Evolutionary conservation across 2,888 invertebrate species (phyloP).

Genomic region (Lymantria dispar): DNA sequence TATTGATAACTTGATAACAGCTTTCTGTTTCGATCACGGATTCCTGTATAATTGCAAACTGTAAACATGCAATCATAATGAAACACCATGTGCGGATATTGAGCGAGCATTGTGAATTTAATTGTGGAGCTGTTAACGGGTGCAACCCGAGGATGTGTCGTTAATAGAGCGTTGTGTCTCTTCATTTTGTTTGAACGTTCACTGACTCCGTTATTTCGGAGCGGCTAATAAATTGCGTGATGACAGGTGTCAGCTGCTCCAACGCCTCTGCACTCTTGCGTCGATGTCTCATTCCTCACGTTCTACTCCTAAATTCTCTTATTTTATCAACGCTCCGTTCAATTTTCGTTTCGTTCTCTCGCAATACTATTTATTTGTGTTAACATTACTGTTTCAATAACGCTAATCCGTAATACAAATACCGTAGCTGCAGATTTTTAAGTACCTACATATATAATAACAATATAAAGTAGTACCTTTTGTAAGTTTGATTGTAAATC

Average conservation of each 20-base stretch:
- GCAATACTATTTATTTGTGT: conserved; percentile 69
- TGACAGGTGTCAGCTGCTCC: conserved; percentile 82
- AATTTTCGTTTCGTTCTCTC: conserved; percentile 76
- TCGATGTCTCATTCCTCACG: conserved; percentile 82
- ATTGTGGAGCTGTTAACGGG: conserved; percentile 63
- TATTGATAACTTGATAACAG: conserved; percentile 29
- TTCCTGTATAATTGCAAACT: conserved; percentile 23
- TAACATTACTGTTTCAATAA: conserved; percentile 48
- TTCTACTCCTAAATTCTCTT: conserved; percentile 79
- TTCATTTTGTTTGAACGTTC: conserved; percentile 79
- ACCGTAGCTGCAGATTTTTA: neutral
- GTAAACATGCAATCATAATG: conserved; percentile 24
- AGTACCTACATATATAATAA: too few relatives aligned
- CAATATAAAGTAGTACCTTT: too few relatives aligned
- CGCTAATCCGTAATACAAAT: neutral
- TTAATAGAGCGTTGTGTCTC: conserved; percentile 78
- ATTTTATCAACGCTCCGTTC: conserved; percentile 80
- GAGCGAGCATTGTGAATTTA: conserved; percentile 57
- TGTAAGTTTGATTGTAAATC: too few relatives aligned
- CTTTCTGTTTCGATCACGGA: conserved; percentile 38
- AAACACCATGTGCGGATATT: conserved; percentile 29
- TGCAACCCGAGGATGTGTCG: conserved; percentile 67
- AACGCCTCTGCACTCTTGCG: conserved; percentile 82
- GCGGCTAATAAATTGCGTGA: conserved; percentile 81
- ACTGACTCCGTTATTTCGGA: conserved; percentile 80